Evolutionary conservation across 2,797 vertebrate species (phyloP).

Genomic region (Huso huso): DNA sequence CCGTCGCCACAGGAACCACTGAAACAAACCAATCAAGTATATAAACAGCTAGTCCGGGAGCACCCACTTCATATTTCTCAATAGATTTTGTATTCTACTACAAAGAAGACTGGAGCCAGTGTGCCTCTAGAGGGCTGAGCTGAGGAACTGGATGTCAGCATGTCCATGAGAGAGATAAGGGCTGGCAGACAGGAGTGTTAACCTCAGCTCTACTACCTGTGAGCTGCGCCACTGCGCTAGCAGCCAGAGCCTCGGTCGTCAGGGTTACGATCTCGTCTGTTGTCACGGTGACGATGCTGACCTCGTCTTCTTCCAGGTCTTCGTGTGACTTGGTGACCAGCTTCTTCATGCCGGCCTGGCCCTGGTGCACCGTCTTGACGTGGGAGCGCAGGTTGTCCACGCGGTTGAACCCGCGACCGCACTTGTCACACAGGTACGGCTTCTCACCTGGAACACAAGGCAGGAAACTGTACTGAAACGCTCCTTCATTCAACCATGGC

Average conservation of each 20-base stretch:
- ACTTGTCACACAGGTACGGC: conserved; percentile 92
- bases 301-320: conserved; percentile 64
- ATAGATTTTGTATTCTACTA: background rate
- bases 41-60: background rate
- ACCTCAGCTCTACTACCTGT: conserved; percentile 60
- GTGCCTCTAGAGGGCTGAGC: too few species aligned
- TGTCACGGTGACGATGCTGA: conserved; percentile 85
- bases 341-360: conserved; percentile 89
- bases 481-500: too few species aligned
- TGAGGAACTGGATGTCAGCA: too few species aligned
- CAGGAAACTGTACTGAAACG: too few species aligned
- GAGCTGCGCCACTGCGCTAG: conserved; percentile 80
- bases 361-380: conserved; percentile 92
- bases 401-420: conserved; percentile 89
- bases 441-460: conserved; percentile 73
- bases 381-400: conserved; percentile 96
- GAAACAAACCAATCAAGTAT: conserved; percentile 11
- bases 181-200: too few species aligned
- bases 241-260: conserved; percentile 79
- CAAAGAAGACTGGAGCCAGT: too few species aligned
- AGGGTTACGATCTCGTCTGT: conserved; percentile 87
- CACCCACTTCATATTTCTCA: background rate
- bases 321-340: conserved; percentile 52
- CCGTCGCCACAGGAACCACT: conserved; percentile 81
- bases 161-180: too few species aligned